Percentiles rank a stretch among this genome's conserved stretches.
These are phyloP conservation scores for Dicranocentrus wangi DNA, from an alignment of 2,888 invertebrate genomes.

Conservation along the genomic window DNA sequence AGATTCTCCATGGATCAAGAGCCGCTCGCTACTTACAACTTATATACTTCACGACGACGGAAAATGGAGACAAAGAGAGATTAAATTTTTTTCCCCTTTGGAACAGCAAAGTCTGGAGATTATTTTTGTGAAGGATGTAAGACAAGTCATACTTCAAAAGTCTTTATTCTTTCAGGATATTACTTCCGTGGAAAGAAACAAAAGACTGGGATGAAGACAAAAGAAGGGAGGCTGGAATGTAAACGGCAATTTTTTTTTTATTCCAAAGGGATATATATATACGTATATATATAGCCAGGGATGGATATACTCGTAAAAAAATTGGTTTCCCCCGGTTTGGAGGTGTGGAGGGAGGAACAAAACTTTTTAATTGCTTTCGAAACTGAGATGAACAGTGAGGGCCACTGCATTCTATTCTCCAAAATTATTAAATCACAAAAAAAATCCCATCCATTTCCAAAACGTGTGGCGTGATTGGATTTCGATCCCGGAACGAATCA, in stretches of 20 bases:
- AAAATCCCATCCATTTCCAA: neutral
- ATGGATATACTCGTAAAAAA: neutral
- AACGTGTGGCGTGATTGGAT: neutral
- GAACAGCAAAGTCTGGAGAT: too few relatives aligned
- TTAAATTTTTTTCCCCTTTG: slow-evolving; percentile 25
- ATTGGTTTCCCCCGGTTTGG: too few relatives aligned
- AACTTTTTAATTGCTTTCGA: slow-evolving; percentile 58
- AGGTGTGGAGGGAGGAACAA: neutral
- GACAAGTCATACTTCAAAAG: slow-evolving; percentile 6
- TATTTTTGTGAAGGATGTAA: too few relatives aligned
- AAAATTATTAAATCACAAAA: neutral
- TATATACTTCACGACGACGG: too few relatives aligned
- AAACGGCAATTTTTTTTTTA: slow-evolving; percentile 19
- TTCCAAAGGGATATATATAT: too few relatives aligned
- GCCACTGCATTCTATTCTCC: too few relatives aligned
- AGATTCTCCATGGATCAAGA: neutral
- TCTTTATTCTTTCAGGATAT: slow-evolving; percentile 20
- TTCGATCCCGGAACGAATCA: neutral
- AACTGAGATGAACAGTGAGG: too few relatives aligned
- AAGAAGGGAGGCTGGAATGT: neutral
- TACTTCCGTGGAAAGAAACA: slow-evolving; percentile 34
- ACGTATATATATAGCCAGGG: too few relatives aligned
- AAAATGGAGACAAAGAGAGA: slow-evolving; percentile 1
- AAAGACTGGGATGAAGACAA: neutral
- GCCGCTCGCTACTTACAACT: too few relatives aligned